Base-by-base conservation (phyloP, 1,140 invertebrate genomes). In the Thereuonema tuberculata region DNA sequence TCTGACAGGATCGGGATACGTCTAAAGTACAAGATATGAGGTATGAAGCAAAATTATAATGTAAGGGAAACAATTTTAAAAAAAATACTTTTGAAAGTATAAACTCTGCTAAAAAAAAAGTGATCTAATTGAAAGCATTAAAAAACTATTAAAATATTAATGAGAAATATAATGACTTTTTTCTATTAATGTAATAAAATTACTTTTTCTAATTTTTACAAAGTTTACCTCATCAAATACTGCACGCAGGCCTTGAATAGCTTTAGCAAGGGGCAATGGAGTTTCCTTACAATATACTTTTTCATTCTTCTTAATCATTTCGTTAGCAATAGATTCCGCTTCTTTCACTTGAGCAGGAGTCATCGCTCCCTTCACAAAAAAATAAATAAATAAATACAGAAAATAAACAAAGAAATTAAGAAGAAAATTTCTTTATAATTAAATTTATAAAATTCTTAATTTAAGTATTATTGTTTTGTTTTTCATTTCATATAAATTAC, bases 1-100 rank as follows among this genome's bases (percentile, higher is more conserved):
- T 68, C 97, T 81, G 1, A 99, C 97, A 24, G 96, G 96, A 78
- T 99, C 96, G 0, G 97, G 97, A 76, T 99, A 99, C 2, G 91
- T 87, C 76, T 78, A 57, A 20, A 68, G 49, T 37, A 17, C 31
- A 37, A 17, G 17, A 37, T 9, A 37, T 37, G 17, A 37, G n/a
- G n/a, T n/a, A n/a, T n/a, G n/a, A n/a, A n/a, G n/a, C n/a, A n/a
- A n/a, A n/a, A n/a, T n/a, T n/a, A n/a, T n/a, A n/a, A n/a, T n/a
- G n/a, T n/a, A n/a, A n/a, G n/a, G n/a, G n/a, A n/a, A n/a, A n/a
- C n/a, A n/a, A n/a, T n/a, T n/a, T n/a, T n/a, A n/a, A n/a, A n/a
- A n/a, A n/a, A n/a, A n/a, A n/a, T n/a, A n/a, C n/a, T n/a, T n/a
- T n/a, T n/a, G 24, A 26, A 49, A 24, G 49, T 24, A 43, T 17